Evolutionary conservation across 2,888 invertebrate species (phyloP).

Genomic region (Bombylius major): DNA sequence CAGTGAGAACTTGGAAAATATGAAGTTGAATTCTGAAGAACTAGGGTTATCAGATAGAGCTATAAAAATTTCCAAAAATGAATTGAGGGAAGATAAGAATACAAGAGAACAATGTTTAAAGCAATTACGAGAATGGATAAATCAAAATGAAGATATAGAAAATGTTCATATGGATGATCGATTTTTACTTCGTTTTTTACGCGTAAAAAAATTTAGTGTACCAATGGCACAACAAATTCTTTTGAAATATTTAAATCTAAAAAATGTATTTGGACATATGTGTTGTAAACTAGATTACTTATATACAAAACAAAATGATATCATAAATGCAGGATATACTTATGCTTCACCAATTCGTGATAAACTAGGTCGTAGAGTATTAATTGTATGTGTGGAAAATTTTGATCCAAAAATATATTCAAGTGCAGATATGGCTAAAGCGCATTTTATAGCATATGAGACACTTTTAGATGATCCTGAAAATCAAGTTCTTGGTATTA

Average conservation of each 20-base stretch:
- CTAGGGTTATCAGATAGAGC: conserved; percentile 19
- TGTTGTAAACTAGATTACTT: conserved; percentile 52
- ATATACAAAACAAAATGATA: conserved; percentile 46
- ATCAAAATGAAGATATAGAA: conserved; percentile 53
- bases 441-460: conserved; percentile 60
- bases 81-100: conserved; percentile 56
- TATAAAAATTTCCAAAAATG: conserved; percentile 45
- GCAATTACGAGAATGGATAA: conserved; percentile 57
- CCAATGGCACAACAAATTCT: conserved; percentile 66
- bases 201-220: conserved; percentile 66
- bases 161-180: conserved; percentile 56
- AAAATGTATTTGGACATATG: conserved; percentile 53
- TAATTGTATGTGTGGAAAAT: conserved; percentile 48
- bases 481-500: conserved; percentile 62
- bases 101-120: conserved; percentile 49
- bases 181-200: conserved; percentile 61
- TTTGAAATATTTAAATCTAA: conserved; percentile 62
- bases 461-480: conserved; percentile 60
- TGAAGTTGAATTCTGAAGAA: conserved; percentile 11
- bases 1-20: conserved; percentile 9
- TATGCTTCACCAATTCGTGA: conserved; percentile 64
- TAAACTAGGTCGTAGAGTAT: conserved; percentile 56
- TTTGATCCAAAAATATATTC: conserved; percentile 54
- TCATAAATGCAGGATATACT: conserved; percentile 59
- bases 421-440: conserved; percentile 57